Percentiles rank a stretch among this genome's conserved stretches.
phyloP scores from a whole-genome alignment of 2,797 vertebrate species.

The Aeoliscus strigatus region DNA sequence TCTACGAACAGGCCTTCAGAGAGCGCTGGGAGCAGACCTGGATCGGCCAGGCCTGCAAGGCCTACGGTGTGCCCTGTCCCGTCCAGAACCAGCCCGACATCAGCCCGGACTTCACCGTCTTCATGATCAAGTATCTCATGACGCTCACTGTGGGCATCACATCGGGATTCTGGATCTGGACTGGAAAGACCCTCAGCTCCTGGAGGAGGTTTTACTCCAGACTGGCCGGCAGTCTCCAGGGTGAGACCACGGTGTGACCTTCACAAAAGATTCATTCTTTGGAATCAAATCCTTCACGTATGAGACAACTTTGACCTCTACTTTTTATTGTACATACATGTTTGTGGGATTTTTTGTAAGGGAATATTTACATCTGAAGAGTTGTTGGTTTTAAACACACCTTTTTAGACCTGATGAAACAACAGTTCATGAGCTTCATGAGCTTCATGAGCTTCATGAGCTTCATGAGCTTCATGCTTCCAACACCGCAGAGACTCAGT shows the following conservation, averaged over 20 bases:
- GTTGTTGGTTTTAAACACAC: conserved; percentile 47
- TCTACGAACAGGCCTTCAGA: conserved; percentile 95
- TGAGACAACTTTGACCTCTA: conserved; percentile 25
- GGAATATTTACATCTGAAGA: conserved; percentile 98
- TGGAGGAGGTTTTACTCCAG: conserved; percentile 96
- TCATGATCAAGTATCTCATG: conserved; percentile 99
- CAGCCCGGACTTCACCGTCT: conserved; percentile 94
- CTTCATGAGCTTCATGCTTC: no score
- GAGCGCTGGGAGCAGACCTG: conserved; percentile 95
- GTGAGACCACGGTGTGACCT: conserved; percentile 89
- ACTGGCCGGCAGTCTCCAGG: conserved; percentile 90
- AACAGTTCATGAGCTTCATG: conserved; percentile 37
- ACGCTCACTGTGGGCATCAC: conserved; percentile 96
- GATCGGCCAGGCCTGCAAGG: conserved; percentile 88
- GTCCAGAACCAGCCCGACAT: conserved; percentile 78
- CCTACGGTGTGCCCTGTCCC: conserved; percentile 89
- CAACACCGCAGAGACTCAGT: no score
- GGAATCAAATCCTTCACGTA: conserved; percentile 14
- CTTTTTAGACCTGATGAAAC: conserved; percentile 35
- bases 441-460: conserved; percentile 41
- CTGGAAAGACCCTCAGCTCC: conserved; percentile 93
- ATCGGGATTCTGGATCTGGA: conserved; percentile 98
- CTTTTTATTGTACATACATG: conserved; percentile 83
- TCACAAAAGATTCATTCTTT: not conserved
- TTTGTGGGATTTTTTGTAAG: conserved; percentile 85